A percentile compares a stretch with the other conserved stretches of the same genome.
Conservation (phyloP, 2,888 invertebrate species). For the Bibio marci region DNA sequence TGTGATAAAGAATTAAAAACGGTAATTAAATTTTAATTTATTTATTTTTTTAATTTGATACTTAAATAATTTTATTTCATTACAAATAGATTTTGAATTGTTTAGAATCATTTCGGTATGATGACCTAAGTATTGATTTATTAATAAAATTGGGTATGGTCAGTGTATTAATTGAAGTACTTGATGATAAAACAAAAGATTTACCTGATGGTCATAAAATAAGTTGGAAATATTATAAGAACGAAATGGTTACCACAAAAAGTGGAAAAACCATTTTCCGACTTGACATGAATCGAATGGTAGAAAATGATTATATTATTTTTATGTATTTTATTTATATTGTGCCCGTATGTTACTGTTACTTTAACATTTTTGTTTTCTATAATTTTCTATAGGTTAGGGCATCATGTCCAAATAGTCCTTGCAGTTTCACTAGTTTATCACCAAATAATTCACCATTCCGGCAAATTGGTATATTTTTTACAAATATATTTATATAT, state of each 20-base stretch:
- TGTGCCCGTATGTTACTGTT: too few species aligned
- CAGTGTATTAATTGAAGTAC: conserved; percentile 31
- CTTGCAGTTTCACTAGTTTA: conserved; percentile 26
- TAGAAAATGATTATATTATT: too few species aligned
- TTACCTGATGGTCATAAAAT: conserved; percentile 7
- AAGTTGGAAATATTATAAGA: too few species aligned
- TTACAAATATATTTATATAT: too few species aligned
- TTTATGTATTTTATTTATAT: too few species aligned
- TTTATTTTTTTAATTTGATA: background rate
- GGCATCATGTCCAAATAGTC: too few species aligned
- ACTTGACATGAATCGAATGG: too few species aligned
- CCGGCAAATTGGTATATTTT: background rate
- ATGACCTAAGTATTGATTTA: conserved; percentile 31
- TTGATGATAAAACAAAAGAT: conserved; percentile 21
- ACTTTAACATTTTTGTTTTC: too few species aligned
- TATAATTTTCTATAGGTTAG: too few species aligned
- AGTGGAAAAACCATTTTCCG: too few species aligned
- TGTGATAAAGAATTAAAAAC: conserved; percentile 21
- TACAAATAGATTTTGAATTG: conserved; percentile 20
- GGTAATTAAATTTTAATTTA: conserved; percentile 1
- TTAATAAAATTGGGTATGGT: conserved; percentile 37
- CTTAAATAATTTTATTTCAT: background rate
- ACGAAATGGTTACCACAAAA: too few species aligned
- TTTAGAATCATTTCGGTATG: conserved; percentile 31
- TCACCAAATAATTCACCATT: conserved; percentile 13